A percentile compares a stretch with the other conserved stretches of the same genome.
Conservation (phyloP, 2,888 invertebrate genomes). For the Spodoptera picta region DNA sequence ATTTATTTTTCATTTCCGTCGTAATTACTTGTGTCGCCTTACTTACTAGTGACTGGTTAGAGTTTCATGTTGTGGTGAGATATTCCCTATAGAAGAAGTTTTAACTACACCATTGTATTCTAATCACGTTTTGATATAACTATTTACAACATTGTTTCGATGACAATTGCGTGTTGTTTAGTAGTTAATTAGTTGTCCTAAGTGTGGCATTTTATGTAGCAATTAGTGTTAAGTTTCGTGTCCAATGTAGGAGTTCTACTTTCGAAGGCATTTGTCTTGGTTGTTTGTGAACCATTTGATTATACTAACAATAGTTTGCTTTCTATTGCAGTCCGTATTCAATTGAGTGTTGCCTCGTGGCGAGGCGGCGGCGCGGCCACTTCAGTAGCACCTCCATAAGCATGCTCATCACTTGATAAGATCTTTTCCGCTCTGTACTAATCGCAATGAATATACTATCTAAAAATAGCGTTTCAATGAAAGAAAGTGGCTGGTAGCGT, state of each 20-base stretch:
- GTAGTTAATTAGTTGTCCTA: conserved; percentile 21
- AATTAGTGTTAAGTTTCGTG: conserved; percentile 28
- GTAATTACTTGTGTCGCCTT: conserved; percentile 10
- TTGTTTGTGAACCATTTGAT: conserved; percentile 42
- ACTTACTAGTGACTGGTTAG: conserved; percentile 12
- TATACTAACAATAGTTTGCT: conserved; percentile 46
- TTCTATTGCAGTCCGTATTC: conserved; percentile 50
- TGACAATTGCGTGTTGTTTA: conserved; percentile 26
- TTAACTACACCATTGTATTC: conserved; percentile 37
- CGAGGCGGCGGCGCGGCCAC: conserved; percentile 34
- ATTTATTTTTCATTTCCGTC: conserved; percentile 30
- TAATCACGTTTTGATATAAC: conserved; percentile 31
- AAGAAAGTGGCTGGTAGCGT: conserved; percentile 49
- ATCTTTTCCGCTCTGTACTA: conserved; percentile 50
- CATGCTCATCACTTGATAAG: conserved; percentile 50
- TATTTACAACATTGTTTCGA: conserved; percentile 28
- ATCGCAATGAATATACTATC: conserved; percentile 32
- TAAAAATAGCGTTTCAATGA: conserved; percentile 34
- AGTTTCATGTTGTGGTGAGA: conserved; percentile 14
- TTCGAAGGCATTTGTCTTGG: conserved; percentile 16
- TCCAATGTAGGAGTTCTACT: conserved; percentile 28
- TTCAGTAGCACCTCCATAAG: conserved; percentile 26
- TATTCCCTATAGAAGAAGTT: conserved; percentile 11
- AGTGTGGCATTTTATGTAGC: conserved; percentile 3
- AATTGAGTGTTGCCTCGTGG: conserved; percentile 54